Base-by-base conservation (phyloP, 2,113 vertebrate species). In the Nycticebus coucang region DNA sequence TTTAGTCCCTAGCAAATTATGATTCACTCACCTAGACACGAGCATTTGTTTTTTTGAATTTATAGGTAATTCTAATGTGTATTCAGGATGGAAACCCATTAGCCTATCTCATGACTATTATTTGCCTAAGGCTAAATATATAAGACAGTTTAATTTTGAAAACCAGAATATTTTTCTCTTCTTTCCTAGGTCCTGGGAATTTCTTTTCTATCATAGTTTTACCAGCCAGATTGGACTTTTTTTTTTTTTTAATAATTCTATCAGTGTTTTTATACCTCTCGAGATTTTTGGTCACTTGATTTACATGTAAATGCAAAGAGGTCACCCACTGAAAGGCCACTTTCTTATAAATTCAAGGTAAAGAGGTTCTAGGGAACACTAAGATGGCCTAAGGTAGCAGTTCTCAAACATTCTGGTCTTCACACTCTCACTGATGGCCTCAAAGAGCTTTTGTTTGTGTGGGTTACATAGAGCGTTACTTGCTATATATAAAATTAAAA, bases 261-360 rank as follows among this genome's bases (percentile, higher is more conserved):
- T 78, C 93, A 97, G 53, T 82, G 95, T 96, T 81, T 96, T 96
- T 37, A 53, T 75, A 95, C 94, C 72, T 14, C 75, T 97, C 97
- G 96, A 86, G 90, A 97, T 80, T 82, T 87, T 91, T 87, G 24
- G 35, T 84, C 93, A 94, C 10, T 41, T 33, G 82, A 97, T 97
- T 97, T 97, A 95, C 90, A 96, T 96, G 79, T 95, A 94, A 98
- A 98, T 98, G 85, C 55, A 72, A 89, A 74, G 15, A 96, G 33
- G 93, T 95, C 96, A 98, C 62, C 35, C 21, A 97, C 81, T 82
- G 77, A 79, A 95, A 96, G 86, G 77, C 17, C 50, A 57, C 68
- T 69, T 72, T 26, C 14, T 84, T 87, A 35, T 53, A 45, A 87
- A 89, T 83, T 77, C 55, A 77, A 88, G 33, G 37, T 14, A 37